Evolutionary conservation across 2,888 invertebrate genomes (phyloP).

Genomic region (Barypeithes pellucidus): DNA sequence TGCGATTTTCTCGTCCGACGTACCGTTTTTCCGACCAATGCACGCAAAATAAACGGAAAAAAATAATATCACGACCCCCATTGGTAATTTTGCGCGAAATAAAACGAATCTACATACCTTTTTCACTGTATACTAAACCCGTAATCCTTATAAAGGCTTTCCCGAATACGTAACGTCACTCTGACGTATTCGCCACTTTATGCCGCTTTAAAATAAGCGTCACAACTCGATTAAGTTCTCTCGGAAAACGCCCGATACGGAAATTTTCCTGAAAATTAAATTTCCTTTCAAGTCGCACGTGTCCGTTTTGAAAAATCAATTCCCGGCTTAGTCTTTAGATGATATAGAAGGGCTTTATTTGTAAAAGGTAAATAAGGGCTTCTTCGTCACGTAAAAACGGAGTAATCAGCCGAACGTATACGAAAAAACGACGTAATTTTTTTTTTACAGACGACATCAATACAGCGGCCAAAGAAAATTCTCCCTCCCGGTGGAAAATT

Average conservation of each 20-base stretch:
- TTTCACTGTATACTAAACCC: no score
- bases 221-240: constrained; percentile 3
- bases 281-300: not conserved
- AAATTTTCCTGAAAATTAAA: constrained; percentile 4
- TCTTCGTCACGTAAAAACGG: no score
- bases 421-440: no score
- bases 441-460: constrained; percentile 74
- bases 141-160: not conserved
- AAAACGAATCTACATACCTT: no score
- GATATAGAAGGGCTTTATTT: no score
- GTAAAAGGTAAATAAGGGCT: no score
- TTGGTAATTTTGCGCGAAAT: no score
- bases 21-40: no score
- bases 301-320: constrained; percentile 1
- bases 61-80: no score
- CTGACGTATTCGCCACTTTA: not conserved
- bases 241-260: constrained; percentile 3
- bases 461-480: constrained; percentile 80
- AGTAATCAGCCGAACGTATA: no score
- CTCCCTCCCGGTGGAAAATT: constrained; percentile 81
- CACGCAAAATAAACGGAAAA: no score
- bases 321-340: not conserved
- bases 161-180: not conserved
- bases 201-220: not conserved
- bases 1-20: no score